These are phyloP conservation scores for Drosophila niveifrons DNA, from an alignment of 2,888 invertebrate genomes.

Conservation along the genomic window DNA sequence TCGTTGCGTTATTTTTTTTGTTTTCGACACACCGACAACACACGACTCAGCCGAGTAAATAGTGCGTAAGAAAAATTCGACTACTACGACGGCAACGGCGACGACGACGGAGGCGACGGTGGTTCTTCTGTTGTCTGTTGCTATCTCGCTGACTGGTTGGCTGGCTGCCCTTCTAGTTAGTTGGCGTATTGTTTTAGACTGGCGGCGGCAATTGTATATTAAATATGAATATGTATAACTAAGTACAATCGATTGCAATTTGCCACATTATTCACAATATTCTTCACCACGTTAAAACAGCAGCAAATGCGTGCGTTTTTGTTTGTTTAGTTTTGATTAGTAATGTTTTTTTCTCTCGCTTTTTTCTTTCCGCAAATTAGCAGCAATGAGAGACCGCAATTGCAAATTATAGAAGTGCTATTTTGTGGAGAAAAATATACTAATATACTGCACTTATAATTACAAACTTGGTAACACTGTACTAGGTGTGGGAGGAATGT, in stretches of 20 bases:
- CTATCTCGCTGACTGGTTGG: conserved; percentile 24
- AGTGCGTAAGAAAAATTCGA: conserved; percentile 66
- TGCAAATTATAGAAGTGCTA: not conserved
- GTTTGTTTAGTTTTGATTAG: conserved; percentile 46
- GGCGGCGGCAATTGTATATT: conserved; percentile 27
- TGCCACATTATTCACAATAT: conserved; percentile 54
- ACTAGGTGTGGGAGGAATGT: not conserved
- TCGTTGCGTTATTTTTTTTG: conserved; percentile 50
- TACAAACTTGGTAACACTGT: conserved; percentile 38
- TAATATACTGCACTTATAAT: not conserved
- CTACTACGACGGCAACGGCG: conserved; percentile 55
- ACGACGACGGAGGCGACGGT: not conserved
- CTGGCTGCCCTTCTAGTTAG: conserved; percentile 3
- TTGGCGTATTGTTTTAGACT: conserved; percentile 21
- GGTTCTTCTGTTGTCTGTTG: conserved; percentile 46
- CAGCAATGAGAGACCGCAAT: conserved; percentile 27
- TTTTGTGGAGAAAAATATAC: not conserved
- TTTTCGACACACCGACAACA: conserved; percentile 57
- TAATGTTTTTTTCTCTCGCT: conserved; percentile 49
- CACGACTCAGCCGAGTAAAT: conserved; percentile 54
- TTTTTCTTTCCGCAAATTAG: conserved; percentile 59
- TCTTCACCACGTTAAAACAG: conserved; percentile 26
- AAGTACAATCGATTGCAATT: conserved; percentile 39
- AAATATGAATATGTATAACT: conserved; percentile 35
- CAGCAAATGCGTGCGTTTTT: conserved; percentile 34